Conservation (phyloP, 2,888 invertebrate genomes). For the Trypoxylon attenuatum region DNA sequence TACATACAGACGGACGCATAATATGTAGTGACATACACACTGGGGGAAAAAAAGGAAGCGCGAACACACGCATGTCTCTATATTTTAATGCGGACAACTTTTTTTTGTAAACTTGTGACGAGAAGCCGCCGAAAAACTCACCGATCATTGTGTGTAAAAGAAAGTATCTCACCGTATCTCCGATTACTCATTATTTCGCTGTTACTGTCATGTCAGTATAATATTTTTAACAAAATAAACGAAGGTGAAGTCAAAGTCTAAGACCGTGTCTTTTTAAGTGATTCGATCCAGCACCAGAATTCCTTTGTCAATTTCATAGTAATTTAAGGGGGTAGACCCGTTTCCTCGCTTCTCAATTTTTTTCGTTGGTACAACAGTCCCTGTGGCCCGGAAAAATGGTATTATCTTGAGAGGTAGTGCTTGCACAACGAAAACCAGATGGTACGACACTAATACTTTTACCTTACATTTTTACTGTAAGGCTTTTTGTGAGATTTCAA, state of each 20-base stretch:
- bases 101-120: conserved; percentile 34
- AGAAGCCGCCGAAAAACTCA: conserved; percentile 37
- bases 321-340: too few relatives aligned
- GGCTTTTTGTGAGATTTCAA: too few relatives aligned
- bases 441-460: too few relatives aligned
- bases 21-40: conserved; percentile 7
- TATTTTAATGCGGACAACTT: conserved; percentile 32
- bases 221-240: conserved; percentile 49
- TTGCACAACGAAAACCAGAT: too few relatives aligned
- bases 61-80: conserved; percentile 16
- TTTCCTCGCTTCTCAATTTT: too few relatives aligned
- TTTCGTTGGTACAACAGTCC: too few relatives aligned
- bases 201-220: conserved; percentile 46
- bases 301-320: too few relatives aligned
- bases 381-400: too few relatives aligned
- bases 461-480: too few relatives aligned
- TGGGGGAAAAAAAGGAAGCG: too few relatives aligned
- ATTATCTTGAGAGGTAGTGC: too few relatives aligned
- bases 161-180: conserved; percentile 44
- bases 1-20: not conserved
- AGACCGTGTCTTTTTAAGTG: not conserved
- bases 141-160: conserved; percentile 38
- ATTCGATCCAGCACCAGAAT: too few relatives aligned
- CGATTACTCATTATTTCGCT: conserved; percentile 47
- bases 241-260: conserved; percentile 38